Conservation (phyloP, 1,140 invertebrate genomes). For the Helicoverpa zea region DNA sequence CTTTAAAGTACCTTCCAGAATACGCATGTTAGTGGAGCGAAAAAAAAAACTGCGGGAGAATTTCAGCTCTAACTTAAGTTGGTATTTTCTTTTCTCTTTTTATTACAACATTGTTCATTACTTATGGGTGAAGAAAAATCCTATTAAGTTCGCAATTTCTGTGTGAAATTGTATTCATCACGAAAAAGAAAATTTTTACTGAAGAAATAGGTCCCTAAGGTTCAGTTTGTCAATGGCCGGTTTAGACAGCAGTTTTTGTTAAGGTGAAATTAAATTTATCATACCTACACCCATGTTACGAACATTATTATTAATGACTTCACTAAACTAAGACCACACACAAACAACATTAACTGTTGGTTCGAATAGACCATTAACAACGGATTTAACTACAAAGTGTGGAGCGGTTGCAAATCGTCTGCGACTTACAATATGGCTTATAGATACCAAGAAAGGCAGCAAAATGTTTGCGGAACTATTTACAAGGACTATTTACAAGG, state of each 20-base stretch:
- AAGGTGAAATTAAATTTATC: conserved; percentile 9
- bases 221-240: conserved; percentile 2
- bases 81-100: conserved; percentile 26
- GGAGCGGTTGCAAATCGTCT: conserved; percentile 43
- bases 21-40: conserved; percentile 4
- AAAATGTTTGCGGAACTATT: conserved; percentile 70
- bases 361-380: conserved; percentile 43
- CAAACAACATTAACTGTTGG: conserved; percentile 40
- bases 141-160: conserved; percentile 34
- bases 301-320: conserved; percentile 43
- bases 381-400: conserved; percentile 48
- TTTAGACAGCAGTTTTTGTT: background rate
- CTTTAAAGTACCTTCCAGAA: conserved; percentile 30
- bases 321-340: conserved; percentile 47
- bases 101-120: conserved; percentile 28
- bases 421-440: conserved; percentile 40
- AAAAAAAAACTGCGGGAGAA: conserved; percentile 19
- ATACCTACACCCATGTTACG: conserved; percentile 22
- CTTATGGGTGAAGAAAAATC: conserved; percentile 21
- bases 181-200: conserved; percentile 7
- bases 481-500: conserved; percentile 76
- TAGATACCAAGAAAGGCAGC: conserved; percentile 55
- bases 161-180: conserved; percentile 25
- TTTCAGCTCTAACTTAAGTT: conserved; percentile 8
- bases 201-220: background rate